Evolutionary conservation across 35 echinoderm and acorn worm species (phyloP).

Genomic region (Holothuria glaberrima): DNA sequence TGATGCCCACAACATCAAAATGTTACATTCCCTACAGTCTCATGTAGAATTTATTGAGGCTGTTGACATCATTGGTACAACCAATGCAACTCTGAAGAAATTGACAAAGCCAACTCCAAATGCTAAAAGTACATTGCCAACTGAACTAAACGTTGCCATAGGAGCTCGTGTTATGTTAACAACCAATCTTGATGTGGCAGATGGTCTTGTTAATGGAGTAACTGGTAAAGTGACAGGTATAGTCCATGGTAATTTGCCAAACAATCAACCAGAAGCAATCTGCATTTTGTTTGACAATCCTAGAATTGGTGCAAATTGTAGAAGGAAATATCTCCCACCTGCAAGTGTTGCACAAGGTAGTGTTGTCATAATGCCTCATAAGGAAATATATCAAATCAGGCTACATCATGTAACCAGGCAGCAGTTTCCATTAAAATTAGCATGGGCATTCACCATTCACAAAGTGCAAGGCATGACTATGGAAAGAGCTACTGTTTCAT

Average conservation of each 20-base stretch:
- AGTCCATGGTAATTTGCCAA: not conserved
- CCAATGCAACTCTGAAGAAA: not conserved
- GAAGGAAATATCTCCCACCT: constrained; percentile 2
- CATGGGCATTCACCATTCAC: constrained; percentile 18
- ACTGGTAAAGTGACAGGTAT: not conserved
- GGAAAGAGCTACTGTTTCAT: not conserved
- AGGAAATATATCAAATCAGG: constrained; percentile 40
- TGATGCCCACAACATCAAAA: no score
- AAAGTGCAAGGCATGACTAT: constrained; percentile 22
- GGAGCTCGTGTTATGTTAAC: constrained; percentile 50
- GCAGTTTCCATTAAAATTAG: constrained; percentile 45
- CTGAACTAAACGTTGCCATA: constrained; percentile 6
- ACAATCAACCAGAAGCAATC: constrained; percentile 20
- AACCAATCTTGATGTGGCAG: constrained; percentile 6
- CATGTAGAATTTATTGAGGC: not conserved
- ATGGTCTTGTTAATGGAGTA: constrained; percentile 17
- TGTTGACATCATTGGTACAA: not conserved
- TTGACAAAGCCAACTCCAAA: constrained; percentile 3
- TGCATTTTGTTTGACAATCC: constrained; percentile 58
- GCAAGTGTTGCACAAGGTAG: not conserved
- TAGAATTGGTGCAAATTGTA: constrained; percentile 34
- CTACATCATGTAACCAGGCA: constrained; percentile 27
- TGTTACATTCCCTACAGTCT: no score
- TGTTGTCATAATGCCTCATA: constrained; percentile 17
- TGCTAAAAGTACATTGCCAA: not conserved